These are phyloP conservation scores for Ephestia elutella DNA, from an alignment of 1,140 invertebrate genomes.

Conservation along the genomic window DNA sequence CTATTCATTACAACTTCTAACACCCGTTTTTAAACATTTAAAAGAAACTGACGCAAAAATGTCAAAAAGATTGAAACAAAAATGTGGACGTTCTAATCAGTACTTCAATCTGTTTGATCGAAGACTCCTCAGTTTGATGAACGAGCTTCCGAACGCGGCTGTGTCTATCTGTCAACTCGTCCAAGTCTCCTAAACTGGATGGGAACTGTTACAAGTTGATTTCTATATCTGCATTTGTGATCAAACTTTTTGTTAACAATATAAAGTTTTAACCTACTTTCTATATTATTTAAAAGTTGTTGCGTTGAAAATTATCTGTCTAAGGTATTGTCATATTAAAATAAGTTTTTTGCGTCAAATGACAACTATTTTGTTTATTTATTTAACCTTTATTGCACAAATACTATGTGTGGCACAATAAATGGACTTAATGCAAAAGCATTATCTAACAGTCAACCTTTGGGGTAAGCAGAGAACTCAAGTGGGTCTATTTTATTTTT, in stretches of 20 bases:
- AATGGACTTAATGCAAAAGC: no score
- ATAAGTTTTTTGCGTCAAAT: no score
- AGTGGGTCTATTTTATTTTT: no score
- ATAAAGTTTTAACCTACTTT: not conserved
- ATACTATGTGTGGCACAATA: no score
- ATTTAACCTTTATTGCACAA: no score
- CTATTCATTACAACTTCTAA: no score
- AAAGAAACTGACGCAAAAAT: not conserved
- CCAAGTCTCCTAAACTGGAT: slow-evolving; percentile 16
- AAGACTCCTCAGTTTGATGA: slow-evolving; percentile 55
- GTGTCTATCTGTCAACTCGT: slow-evolving; percentile 50
- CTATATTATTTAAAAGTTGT: not conserved
- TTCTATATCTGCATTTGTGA: not conserved
- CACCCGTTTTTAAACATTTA: no score
- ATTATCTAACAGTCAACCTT: no score
- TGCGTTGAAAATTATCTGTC: no score
- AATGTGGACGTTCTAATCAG: slow-evolving; percentile 9
- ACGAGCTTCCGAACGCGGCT: slow-evolving; percentile 54
- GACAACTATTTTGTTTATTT: no score
- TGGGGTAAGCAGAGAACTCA: no score
- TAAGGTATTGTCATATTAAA: no score
- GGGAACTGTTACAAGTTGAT: not conserved
- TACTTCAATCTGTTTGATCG: slow-evolving; percentile 61
- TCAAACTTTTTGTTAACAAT: not conserved
- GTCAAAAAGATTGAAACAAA: slow-evolving; percentile 7